Conservation (phyloP, 2,797 vertebrate genomes). For the Neopelma chrysocephalum region DNA sequence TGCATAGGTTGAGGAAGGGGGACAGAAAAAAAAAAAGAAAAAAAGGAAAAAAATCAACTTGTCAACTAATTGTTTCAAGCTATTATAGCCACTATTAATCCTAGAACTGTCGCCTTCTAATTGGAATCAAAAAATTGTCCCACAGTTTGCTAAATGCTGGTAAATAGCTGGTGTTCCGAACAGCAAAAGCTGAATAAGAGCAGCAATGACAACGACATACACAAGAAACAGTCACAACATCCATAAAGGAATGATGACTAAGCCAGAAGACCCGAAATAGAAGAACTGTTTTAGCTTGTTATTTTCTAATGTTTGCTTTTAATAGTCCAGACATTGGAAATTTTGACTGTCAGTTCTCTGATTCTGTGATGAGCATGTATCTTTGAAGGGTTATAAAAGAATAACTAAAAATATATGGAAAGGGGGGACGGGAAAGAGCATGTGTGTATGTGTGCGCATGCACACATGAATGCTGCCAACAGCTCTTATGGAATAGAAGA, state of each 20-base stretch:
- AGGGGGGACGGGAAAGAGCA: neutral
- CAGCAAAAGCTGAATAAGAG: neutral
- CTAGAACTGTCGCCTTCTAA: neutral
- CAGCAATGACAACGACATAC: neutral
- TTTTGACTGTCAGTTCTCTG: neutral
- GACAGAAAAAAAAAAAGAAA: neutral
- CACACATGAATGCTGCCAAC: neutral
- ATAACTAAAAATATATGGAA: neutral
- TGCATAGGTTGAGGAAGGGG: neutral
- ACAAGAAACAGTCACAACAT: neutral
- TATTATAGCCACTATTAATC: neutral
- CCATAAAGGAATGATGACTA: slow-evolving; percentile 30
- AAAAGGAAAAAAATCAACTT: neutral
- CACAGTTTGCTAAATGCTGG: neutral
- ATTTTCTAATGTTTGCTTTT: slow-evolving; percentile 26
- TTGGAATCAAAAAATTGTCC: neutral
- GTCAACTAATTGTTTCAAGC: neutral
- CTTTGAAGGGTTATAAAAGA: neutral
- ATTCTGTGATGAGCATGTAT: neutral
- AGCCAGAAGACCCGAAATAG: slow-evolving; percentile 32
- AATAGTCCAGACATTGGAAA: slow-evolving; percentile 14
- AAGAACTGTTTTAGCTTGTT: neutral
- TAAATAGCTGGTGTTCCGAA: neutral
- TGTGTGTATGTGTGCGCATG: accelerated
- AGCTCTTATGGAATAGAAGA: neutral